These are phyloP conservation scores for Priocnemis perturbator DNA, from an alignment of 2,888 invertebrate species.

Conservation along the genomic window DNA sequence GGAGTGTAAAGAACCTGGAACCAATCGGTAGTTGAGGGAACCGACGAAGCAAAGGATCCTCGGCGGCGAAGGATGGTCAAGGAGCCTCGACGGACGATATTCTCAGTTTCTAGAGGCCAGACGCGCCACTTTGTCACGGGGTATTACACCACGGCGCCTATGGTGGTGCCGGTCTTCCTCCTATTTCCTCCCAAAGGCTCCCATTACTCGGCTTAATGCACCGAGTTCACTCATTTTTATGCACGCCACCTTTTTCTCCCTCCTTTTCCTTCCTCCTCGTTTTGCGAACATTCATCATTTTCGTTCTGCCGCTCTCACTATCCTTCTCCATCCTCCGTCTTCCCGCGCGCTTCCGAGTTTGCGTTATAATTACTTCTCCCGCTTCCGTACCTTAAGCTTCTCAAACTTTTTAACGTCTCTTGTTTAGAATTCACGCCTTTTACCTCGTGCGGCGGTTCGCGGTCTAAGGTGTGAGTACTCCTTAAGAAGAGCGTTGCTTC, in stretches of 20 bases:
- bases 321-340: background rate
- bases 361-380: too few relatives aligned
- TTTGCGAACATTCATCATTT: constrained; percentile 13
- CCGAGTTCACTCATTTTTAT: constrained; percentile 59
- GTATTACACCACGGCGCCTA: constrained; percentile 56
- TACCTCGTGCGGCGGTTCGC: too few relatives aligned
- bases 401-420: too few relatives aligned
- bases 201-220: constrained; percentile 64
- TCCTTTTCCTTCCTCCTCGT: background rate
- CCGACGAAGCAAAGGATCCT: too few relatives aligned
- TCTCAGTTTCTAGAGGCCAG: constrained; percentile 41
- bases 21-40: too few relatives aligned
- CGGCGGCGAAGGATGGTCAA: constrained; percentile 40
- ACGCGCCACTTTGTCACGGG: constrained; percentile 57
- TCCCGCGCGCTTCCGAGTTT: too few relatives aligned
- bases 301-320: background rate
- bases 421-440: too few relatives aligned
- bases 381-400: too few relatives aligned
- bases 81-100: constrained; percentile 40
- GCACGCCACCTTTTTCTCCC: constrained; percentile 16
- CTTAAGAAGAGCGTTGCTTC: too few relatives aligned
- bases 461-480: too few relatives aligned
- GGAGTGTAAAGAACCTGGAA: too few relatives aligned
- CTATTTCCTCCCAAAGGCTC: constrained; percentile 53
- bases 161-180: constrained; percentile 30